phyloP scores from a whole-genome alignment of 2,113 vertebrate species.

The Canis aureus region DNA sequence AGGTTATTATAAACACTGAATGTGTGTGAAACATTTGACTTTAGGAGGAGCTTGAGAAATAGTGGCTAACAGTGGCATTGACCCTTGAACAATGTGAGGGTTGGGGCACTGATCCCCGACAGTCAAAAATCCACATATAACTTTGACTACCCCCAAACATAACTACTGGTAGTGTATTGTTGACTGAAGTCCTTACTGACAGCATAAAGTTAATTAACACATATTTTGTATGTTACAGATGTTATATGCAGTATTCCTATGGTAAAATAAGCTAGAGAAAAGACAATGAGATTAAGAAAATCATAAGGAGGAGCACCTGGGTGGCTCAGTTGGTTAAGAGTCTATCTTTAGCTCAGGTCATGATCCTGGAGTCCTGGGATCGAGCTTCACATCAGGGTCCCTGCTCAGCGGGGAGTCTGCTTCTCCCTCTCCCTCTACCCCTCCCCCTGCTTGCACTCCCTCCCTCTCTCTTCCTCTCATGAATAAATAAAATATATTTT shows the following conservation, averaged over 20 bases:
- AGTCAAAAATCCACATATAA: neutral
- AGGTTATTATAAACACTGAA: neutral
- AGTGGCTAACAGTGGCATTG: neutral
- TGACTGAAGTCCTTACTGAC: neutral
- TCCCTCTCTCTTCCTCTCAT: neutral
- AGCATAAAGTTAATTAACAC: neutral
- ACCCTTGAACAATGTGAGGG: neutral
- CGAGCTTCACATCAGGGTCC: neutral
- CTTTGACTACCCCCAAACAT: neutral
- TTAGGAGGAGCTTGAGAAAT: neutral
- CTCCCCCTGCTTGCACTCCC: neutral
- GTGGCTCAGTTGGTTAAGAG: neutral
- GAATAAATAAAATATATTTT: neutral
- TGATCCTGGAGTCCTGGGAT: neutral
- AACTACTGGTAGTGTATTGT: neutral
- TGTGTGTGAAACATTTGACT: neutral
- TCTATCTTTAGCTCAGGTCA: neutral
- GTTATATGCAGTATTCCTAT: neutral
- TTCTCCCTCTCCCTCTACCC: neutral
- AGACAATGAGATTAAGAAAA: neutral
- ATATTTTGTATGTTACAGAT: neutral
- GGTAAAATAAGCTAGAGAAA: neutral
- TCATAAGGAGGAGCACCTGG: neutral
- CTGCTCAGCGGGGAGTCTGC: neutral
- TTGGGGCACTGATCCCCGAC: neutral